A percentile compares a stretch with the other conserved stretches of the same genome.
Evolutionary conservation across 2,797 vertebrate species (phyloP).

Genomic region (Paguma larvata): DNA sequence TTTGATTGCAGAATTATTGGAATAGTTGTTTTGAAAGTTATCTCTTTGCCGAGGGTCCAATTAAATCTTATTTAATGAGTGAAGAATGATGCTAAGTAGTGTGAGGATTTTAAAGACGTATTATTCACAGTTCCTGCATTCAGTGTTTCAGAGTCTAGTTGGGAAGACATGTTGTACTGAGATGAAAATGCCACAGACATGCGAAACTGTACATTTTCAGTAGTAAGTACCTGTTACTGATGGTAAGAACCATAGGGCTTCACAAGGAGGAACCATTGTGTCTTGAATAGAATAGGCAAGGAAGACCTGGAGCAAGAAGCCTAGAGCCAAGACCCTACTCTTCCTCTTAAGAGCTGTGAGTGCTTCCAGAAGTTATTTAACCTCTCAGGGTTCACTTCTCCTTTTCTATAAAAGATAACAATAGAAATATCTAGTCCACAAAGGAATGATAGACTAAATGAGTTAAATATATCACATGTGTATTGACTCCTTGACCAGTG

Average conservation of each 20-base stretch:
- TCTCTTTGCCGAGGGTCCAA: slow-evolving; percentile 69
- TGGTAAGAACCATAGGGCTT: slow-evolving; percentile 17
- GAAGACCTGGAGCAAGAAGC: not conserved
- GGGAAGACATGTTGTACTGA: slow-evolving; percentile 59
- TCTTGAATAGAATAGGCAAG: not conserved
- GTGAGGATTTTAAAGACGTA: slow-evolving; percentile 70
- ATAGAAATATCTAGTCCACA: not conserved
- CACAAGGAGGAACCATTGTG: not conserved
- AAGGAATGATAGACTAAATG: slow-evolving; percentile 50
- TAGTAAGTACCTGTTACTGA: slow-evolving; percentile 3
- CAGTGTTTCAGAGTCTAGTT: slow-evolving; percentile 70
- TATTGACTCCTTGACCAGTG: slow-evolving; percentile 41
- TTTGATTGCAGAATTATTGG: slow-evolving; percentile 78
- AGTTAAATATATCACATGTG: not conserved
- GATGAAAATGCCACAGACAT: slow-evolving; percentile 71
- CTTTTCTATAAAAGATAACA: slow-evolving; percentile 41
- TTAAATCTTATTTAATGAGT: slow-evolving; percentile 78
- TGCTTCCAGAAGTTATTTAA: not conserved
- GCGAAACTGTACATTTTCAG: slow-evolving; percentile 33
- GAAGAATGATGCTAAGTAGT: slow-evolving; percentile 65
- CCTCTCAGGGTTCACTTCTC: not conserved
- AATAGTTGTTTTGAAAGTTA: slow-evolving; percentile 79
- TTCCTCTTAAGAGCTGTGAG: not conserved
- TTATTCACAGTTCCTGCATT: slow-evolving; percentile 68
- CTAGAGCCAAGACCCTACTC: not conserved